These are phyloP conservation scores for Trichonephila clavipes DNA, from an alignment of 1,140 invertebrate species.

Conservation along the genomic window DNA sequence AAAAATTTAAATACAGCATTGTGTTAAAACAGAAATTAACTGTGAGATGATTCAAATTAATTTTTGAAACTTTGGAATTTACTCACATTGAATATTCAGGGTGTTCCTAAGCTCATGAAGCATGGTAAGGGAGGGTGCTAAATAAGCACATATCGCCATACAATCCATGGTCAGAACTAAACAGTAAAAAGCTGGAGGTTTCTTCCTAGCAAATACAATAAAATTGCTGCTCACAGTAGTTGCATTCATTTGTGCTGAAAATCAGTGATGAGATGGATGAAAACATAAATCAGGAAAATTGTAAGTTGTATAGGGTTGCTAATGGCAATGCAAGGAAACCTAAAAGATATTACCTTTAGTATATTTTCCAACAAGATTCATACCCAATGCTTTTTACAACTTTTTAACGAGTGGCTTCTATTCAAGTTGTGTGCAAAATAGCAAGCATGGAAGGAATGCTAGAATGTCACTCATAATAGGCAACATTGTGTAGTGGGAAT, in stretches of 20 bases:
- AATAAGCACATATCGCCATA: neutral
- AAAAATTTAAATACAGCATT: too few relatives aligned
- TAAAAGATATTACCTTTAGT: neutral
- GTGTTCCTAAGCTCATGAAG: constrained; percentile 18
- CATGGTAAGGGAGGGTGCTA: neutral
- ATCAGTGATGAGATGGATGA: neutral
- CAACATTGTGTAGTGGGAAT: neutral
- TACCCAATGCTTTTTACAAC: neutral
- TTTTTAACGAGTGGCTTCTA: neutral
- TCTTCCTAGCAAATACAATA: neutral
- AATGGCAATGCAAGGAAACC: neutral
- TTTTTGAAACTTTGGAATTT: too few relatives aligned
- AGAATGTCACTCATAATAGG: neutral
- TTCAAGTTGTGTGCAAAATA: neutral
- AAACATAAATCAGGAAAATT: neutral
- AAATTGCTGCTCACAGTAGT: neutral
- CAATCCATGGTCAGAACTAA: neutral
- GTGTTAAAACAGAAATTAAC: too few relatives aligned
- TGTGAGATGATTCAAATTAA: too few relatives aligned
- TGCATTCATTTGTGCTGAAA: neutral
- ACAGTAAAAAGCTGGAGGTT: neutral
- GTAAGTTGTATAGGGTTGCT: neutral
- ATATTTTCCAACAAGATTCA: neutral
- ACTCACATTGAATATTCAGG: neutral
- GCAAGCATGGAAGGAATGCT: neutral